phyloP scores from a whole-genome alignment of 2,797 vertebrate species.

The Buphagus erythrorhynchus region DNA sequence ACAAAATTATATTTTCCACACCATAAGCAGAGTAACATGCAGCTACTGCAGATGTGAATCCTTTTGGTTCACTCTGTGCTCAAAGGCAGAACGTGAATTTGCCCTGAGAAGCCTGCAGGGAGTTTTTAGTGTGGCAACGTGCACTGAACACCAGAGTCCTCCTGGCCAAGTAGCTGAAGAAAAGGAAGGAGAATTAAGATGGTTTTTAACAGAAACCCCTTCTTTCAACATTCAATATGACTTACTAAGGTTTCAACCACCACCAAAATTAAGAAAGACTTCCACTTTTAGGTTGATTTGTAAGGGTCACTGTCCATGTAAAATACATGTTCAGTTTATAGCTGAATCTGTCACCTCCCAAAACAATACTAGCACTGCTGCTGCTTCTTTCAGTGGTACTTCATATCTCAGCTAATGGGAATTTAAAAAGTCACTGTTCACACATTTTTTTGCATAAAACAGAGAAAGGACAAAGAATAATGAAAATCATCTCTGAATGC shows the following conservation, averaged over 20 bases:
- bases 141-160: not conserved
- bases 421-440: not conserved
- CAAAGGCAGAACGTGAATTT: not conserved
- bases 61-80: not conserved
- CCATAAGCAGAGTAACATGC: not conserved
- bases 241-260: not conserved
- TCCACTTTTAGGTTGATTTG: not conserved
- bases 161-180: not conserved
- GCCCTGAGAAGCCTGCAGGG: not conserved
- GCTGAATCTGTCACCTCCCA: not conserved
- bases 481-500: not conserved
- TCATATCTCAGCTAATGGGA: not conserved
- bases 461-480: not conserved
- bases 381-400: not conserved
- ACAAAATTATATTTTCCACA: not conserved
- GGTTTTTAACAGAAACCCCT: not conserved
- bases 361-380: not conserved
- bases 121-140: accelerated
- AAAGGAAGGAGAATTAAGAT: not conserved
- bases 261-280: not conserved
- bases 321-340: not conserved
- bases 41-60: not conserved
- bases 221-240: not conserved
- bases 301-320: not conserved
- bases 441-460: not conserved